These are phyloP conservation scores for Tichodroma muraria DNA, from an alignment of 2,113 vertebrate genomes.

Conservation along the genomic window DNA sequence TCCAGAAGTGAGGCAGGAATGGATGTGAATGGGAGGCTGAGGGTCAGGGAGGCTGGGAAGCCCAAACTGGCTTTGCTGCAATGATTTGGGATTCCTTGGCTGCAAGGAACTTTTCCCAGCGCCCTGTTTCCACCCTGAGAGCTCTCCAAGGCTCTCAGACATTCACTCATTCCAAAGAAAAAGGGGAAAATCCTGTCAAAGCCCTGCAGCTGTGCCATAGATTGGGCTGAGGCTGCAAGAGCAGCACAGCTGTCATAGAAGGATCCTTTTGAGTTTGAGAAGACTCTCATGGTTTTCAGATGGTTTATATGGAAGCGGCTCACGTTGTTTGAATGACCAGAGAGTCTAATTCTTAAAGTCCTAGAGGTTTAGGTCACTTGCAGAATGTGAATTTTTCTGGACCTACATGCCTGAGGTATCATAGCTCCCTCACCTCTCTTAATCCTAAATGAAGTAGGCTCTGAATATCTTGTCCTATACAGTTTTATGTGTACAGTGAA, in stretches of 20 bases:
- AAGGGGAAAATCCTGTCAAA: not conserved
- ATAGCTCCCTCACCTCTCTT: not conserved
- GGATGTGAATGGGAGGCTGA: not conserved
- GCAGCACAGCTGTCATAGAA: not conserved
- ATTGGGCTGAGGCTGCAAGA: not conserved
- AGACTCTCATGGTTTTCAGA: not conserved
- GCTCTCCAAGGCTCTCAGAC: not conserved
- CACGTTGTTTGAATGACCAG: not conserved
- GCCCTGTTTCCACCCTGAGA: not conserved
- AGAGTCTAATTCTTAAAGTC: not conserved
- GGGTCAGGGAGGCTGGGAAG: not conserved
- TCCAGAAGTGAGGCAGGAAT: not conserved
- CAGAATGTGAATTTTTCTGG: not conserved
- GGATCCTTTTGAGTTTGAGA: not conserved
- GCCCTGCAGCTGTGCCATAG: not conserved
- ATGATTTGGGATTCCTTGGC: not conserved
- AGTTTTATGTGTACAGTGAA: not conserved
- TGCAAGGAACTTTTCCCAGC: not conserved
- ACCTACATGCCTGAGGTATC: not conserved
- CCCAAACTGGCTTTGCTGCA: not conserved
- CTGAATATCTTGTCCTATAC: not conserved
- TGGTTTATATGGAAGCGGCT: not conserved
- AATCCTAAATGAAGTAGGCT: not conserved
- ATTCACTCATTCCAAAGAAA: not conserved
- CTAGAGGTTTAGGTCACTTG: not conserved